Percentiles rank a stretch among this genome's conserved stretches.
Conservation (phyloP, 1,140 invertebrate species). For the Microvelia longipes region DNA sequence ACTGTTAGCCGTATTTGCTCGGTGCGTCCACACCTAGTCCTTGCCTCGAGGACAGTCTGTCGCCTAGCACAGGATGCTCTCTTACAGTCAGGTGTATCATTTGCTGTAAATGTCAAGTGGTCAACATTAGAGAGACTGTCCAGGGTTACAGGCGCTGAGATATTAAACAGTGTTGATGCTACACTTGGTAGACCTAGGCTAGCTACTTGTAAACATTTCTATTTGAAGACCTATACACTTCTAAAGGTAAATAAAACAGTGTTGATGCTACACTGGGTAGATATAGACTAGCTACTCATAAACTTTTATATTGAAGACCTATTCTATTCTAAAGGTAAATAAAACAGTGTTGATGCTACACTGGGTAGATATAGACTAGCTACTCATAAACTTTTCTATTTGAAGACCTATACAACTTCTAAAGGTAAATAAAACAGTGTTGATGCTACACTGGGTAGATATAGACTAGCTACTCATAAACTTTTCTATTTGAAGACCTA, state of each 20-base stretch:
- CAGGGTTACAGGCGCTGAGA: constrained; percentile 65
- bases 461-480: no score
- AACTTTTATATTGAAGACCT: no score
- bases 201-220: constrained; percentile 76
- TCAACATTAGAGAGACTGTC: constrained; percentile 70
- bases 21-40: constrained; percentile 67
- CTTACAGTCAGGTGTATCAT: constrained; percentile 60
- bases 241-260: not conserved
- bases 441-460: no score
- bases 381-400: no score
- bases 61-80: constrained; percentile 75
- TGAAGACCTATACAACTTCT: no score
- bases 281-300: no score
- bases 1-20: constrained; percentile 76
- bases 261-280: no score
- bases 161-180: constrained; percentile 79
- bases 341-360: no score
- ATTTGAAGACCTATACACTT: constrained; percentile 36
- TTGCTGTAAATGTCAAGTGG: constrained; percentile 77
- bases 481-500: no score
- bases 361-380: no score
- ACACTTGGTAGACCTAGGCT: constrained; percentile 66
- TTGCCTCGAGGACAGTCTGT: constrained; percentile 80
- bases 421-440: no score
- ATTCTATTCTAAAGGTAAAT: no score